Evolutionary conservation across 2,888 invertebrate genomes (phyloP), one percentile per base, ranked within the genome.

Genomic region (Plusia festucae): DNA sequence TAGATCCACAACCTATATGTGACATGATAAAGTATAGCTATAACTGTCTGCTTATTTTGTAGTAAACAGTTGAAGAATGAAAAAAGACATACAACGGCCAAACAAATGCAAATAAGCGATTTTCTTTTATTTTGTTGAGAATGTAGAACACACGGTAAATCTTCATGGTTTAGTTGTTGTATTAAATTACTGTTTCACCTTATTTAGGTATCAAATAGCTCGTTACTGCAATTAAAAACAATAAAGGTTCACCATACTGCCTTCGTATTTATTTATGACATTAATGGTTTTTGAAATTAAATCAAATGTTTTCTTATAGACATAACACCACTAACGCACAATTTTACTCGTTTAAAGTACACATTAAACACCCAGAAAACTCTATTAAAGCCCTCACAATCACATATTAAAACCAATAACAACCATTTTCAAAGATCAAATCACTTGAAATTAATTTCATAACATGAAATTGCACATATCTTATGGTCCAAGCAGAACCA

Each of bases 401-500:
- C 40, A 40, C 40, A 40, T n/a, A 40, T 40, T n/a, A 40, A 6
- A 40, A n/a, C 40, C 40, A 40, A n/a, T 40, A 40, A 40, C n/a
- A 40, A n/a, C 40, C 40, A 40, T 40, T 40, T 49, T 49, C 18
- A 20, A 3, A 3, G 11, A 20, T 2, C 7, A 52, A 60, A 3
- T 53, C 5, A n/a, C 40, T 40, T 20, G 27, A 60, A 72, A 65
- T 24, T 16, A 72, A 65, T 24, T 16, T 51, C 44, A 20, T 32
- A 77, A 63, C 54, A 69, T 65, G 65, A 34, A 53, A 46, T 58
- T 44, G 54, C 34, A 34, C 51, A 52, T 65, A 53, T 65, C 59
- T 49, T 53, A 65, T 52, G 59, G 59, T 30, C 71, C 34, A 51
- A 72, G 46, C 55, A 64, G 34, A 13, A 61, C 46, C 22, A n/a